These are phyloP conservation scores for Hecatera dysodea DNA, from an alignment of 2,888 invertebrate species.

Conservation along the genomic window DNA sequence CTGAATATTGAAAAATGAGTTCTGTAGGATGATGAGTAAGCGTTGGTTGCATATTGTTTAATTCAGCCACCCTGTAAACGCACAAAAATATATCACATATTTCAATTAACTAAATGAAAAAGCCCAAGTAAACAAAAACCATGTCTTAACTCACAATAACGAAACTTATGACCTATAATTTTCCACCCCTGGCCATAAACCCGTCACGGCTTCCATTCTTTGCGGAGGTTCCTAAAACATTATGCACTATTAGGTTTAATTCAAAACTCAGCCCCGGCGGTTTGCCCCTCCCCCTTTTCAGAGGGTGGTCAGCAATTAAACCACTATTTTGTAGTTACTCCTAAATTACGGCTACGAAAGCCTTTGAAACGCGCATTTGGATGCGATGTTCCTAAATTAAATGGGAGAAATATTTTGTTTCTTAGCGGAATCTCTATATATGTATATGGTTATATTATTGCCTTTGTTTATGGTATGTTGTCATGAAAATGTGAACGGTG, in stretches of 20 bases:
- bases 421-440: neutral
- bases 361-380: slow-evolving; percentile 38
- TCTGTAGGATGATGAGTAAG: too few relatives aligned
- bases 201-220: slow-evolving; percentile 41
- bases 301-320: slow-evolving; percentile 53
- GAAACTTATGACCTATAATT: slow-evolving; percentile 43
- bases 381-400: slow-evolving; percentile 19
- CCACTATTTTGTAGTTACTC: slow-evolving; percentile 64
- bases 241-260: slow-evolving; percentile 62
- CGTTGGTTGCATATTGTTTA: too few relatives aligned
- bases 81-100: neutral
- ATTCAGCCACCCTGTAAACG: too few relatives aligned
- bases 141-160: slow-evolving; percentile 39
- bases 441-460: neutral
- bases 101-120: slow-evolving; percentile 28
- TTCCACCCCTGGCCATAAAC: slow-evolving; percentile 40
- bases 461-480: neutral
- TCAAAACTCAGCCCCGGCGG: slow-evolving; percentile 47
- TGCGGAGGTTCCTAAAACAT: slow-evolving; percentile 52
- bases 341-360: slow-evolving; percentile 63
- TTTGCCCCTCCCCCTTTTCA: slow-evolving; percentile 37
- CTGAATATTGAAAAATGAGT: too few relatives aligned
- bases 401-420: slow-evolving; percentile 45
- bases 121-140: slow-evolving; percentile 9
- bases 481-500: neutral